Evolutionary conservation across 2,888 invertebrate species (phyloP).

Genomic region (Heteromyza rotundicornis): DNA sequence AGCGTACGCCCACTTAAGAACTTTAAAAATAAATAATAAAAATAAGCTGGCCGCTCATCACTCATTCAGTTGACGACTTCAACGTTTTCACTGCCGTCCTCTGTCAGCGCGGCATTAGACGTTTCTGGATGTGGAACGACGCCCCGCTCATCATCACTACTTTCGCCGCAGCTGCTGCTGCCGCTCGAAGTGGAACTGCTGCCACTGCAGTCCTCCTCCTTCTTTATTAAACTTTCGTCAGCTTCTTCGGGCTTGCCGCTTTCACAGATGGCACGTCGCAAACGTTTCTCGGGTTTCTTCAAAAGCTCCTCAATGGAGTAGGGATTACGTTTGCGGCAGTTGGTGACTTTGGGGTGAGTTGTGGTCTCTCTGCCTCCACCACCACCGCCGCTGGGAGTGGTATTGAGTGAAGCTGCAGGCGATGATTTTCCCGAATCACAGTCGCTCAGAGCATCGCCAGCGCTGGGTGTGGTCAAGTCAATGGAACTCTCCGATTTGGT

Average conservation of each 20-base stretch:
- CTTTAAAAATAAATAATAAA: no score
- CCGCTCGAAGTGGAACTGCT: slow-evolving; percentile 28
- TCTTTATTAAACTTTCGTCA: slow-evolving; percentile 5
- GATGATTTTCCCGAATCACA: slow-evolving; percentile 63
- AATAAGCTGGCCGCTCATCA: neutral
- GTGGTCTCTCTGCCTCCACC: no score
- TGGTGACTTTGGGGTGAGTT: slow-evolving; percentile 34
- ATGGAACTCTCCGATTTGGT: slow-evolving; percentile 61
- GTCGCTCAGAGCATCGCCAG: slow-evolving; percentile 56
- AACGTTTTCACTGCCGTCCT: slow-evolving; percentile 55
- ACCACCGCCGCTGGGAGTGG: slow-evolving; percentile 14
- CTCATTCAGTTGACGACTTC: slow-evolving; percentile 58
- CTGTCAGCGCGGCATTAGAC: slow-evolving; percentile 40
- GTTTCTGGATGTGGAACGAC: no score
- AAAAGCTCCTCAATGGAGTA: slow-evolving; percentile 87
- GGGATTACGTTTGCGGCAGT: slow-evolving; percentile 71
- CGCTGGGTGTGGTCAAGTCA: slow-evolving; percentile 53
- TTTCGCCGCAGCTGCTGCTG: slow-evolving; percentile 34
- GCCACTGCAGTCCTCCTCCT: slow-evolving; percentile 32
- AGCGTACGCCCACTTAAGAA: neutral
- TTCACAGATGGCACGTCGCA: slow-evolving; percentile 26
- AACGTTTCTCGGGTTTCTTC: slow-evolving; percentile 76
- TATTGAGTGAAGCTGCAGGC: slow-evolving; percentile 45
- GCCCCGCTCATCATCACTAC: slow-evolving; percentile 24
- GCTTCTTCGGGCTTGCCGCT: slow-evolving; percentile 8